These are phyloP conservation scores for Silurus glanis DNA, from an alignment of 2,113 vertebrate genomes.

Conservation along the genomic window DNA sequence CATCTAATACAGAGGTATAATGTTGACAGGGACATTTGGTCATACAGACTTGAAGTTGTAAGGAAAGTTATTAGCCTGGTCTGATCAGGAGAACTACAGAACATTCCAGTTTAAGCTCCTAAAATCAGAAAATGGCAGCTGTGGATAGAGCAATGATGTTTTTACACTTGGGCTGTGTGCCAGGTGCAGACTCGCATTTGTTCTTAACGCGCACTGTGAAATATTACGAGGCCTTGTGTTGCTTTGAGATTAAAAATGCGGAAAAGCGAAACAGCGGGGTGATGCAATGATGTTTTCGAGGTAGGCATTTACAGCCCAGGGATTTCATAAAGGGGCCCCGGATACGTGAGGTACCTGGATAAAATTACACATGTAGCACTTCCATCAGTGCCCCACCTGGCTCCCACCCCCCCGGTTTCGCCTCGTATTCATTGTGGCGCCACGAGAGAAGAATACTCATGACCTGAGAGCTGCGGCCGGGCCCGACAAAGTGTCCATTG, in stretches of 20 bases:
- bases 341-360: slow-evolving; percentile 42
- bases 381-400: slow-evolving; percentile 13
- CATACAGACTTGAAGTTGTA: slow-evolving; percentile 13
- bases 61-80: slow-evolving; percentile 22
- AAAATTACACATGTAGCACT: slow-evolving; percentile 46
- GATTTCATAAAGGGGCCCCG: slow-evolving; percentile 25
- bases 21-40: slow-evolving; percentile 25
- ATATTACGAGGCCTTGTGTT: slow-evolving; percentile 18
- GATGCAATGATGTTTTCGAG: slow-evolving; percentile 9
- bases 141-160: slow-evolving; percentile 11
- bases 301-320: neutral
- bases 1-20: slow-evolving; percentile 35
- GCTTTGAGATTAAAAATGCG: neutral
- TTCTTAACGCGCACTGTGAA: slow-evolving; percentile 22
- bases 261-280: neutral
- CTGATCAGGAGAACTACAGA: slow-evolving; percentile 3
- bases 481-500: slow-evolving; percentile 53
- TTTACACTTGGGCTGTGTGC: slow-evolving; percentile 16
- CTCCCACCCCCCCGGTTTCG: slow-evolving; percentile 32
- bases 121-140: slow-evolving; percentile 38
- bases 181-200: slow-evolving; percentile 22
- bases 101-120: slow-evolving; percentile 24
- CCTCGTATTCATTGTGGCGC: slow-evolving; percentile 45
- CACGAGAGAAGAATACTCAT: slow-evolving; percentile 39
- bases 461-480: slow-evolving; percentile 12